Percentiles rank a stretch among this genome's conserved stretches.
Evolutionary conservation across 2,888 invertebrate genomes (phyloP).

Genomic region (Hydroisotoma schaefferi): DNA sequence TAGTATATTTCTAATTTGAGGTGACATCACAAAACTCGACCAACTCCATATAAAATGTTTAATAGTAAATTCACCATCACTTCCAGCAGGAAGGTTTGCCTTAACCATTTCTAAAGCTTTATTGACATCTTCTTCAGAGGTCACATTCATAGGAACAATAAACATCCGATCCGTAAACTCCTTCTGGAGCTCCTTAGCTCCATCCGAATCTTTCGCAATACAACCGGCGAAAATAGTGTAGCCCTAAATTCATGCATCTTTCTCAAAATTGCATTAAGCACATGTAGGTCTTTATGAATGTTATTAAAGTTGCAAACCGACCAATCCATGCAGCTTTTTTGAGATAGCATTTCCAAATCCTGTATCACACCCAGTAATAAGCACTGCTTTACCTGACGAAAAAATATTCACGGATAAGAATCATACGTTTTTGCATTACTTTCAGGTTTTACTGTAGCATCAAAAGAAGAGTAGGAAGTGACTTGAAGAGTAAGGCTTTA

Average conservation of each 20-base stretch:
- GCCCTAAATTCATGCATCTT: conserved; percentile 55
- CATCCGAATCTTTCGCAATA: conserved; percentile 39
- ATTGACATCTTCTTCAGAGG: conserved; percentile 51
- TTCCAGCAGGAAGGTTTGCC: conserved; percentile 26
- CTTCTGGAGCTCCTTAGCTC: conserved; percentile 40
- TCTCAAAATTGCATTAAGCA: background rate
- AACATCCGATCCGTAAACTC: conserved; percentile 47
- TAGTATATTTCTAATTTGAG: too few relatives aligned
- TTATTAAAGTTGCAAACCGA: too few relatives aligned
- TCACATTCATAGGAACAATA: conserved; percentile 53
- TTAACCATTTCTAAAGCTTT: conserved; percentile 49
- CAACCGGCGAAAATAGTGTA: conserved; percentile 81
- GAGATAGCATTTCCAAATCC: conserved; percentile 70
- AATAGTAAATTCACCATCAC: background rate
- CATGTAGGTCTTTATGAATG: too few relatives aligned
- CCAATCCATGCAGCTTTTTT: conserved; percentile 72
- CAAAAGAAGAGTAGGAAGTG: too few relatives aligned
- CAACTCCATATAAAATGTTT: too few relatives aligned
- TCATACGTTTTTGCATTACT: too few relatives aligned
- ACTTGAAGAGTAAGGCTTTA: too few relatives aligned
- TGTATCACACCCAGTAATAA: conserved; percentile 80
- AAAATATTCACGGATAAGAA: too few relatives aligned
- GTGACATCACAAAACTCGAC: too few relatives aligned
- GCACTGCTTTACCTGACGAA: too few relatives aligned
- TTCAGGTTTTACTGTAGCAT: too few relatives aligned